Conservation (phyloP, 1,140 invertebrate genomes). For the Bombus difficillimus region DNA sequence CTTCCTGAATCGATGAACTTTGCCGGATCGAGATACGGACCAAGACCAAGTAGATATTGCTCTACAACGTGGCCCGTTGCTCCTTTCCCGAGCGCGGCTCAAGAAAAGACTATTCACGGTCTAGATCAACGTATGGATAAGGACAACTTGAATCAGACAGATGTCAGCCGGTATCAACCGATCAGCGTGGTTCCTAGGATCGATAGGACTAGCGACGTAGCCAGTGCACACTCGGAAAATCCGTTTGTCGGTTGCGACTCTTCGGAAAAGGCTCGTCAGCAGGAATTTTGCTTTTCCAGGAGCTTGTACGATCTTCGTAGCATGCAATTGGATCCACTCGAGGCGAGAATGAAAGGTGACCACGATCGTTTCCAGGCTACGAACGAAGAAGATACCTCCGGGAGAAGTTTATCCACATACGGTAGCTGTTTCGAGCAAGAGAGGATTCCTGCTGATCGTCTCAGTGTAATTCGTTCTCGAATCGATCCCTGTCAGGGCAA, state of each 20-base stretch:
- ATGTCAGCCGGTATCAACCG: conserved; percentile 13
- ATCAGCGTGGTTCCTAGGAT: conserved; percentile 2
- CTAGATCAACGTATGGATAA: conserved; percentile 17
- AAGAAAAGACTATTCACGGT: conserved; percentile 2
- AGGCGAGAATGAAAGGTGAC: conserved; percentile 31
- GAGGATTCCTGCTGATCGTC: background rate
- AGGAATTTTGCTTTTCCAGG: conserved; percentile 15
- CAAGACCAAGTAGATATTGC: conserved; percentile 11
- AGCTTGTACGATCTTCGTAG: conserved; percentile 13
- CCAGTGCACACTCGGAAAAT: background rate
- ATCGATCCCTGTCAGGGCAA: background rate
- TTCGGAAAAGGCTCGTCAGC: background rate
- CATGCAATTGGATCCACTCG: conserved; percentile 17
- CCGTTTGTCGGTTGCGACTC: background rate
- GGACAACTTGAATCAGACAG: background rate
- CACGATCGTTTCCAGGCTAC: background rate
- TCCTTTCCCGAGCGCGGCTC: background rate
- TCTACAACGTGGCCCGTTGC: conserved; percentile 40
- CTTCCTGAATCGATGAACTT: conserved; percentile 56
- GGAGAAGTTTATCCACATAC: background rate
- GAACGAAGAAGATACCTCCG: background rate
- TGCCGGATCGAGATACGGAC: conserved; percentile 14
- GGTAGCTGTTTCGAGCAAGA: conserved; percentile 26
- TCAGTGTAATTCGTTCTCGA: conserved; percentile 33
- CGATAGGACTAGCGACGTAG: background rate